These are phyloP conservation scores for Paramuricea clavata DNA, from an alignment of 92 coral and sea anemone genomes.

Conservation along the genomic window DNA sequence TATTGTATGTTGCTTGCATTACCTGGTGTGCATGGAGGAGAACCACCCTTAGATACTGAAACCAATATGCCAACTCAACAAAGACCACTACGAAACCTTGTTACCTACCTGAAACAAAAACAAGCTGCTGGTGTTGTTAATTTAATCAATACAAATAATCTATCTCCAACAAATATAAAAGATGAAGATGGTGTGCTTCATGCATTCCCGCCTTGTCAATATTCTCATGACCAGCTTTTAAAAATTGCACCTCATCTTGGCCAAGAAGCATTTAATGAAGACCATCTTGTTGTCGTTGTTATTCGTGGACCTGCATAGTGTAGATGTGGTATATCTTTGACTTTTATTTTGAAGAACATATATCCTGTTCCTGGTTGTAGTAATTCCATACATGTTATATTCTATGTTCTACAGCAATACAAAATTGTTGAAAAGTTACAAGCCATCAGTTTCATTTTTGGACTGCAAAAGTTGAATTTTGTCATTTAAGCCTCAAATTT, in stretches of 20 bases:
- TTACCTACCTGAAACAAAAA: conserved; percentile 97
- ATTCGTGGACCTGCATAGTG: conserved; percentile 86
- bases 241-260: conserved; percentile 99
- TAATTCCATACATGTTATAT: not conserved
- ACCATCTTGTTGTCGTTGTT: conserved; percentile 98
- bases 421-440: not conserved
- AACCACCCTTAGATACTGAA: conserved; percentile 81
- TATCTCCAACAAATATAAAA: conserved; percentile 75
- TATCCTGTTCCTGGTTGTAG: not conserved
- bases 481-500: not conserved
- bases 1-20: conserved; percentile 98
- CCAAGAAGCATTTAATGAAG: conserved; percentile 97
- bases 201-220: conserved; percentile 99
- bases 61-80: conserved; percentile 91
- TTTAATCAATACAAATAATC: conserved; percentile 82
- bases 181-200: conserved; percentile 98
- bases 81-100: conserved; percentile 97
- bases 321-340: conserved; percentile 40
- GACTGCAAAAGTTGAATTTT: not conserved
- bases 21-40: conserved; percentile 91
- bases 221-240: conserved; percentile 98
- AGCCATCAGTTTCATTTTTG: not conserved
- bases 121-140: conserved; percentile 99
- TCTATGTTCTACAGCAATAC: not conserved
- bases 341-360: not conserved